A percentile compares a stretch with the other conserved stretches of the same genome.
Conservation (phyloP, 2,797 vertebrate genomes). For the Chiroxiphia lanceolata region DNA sequence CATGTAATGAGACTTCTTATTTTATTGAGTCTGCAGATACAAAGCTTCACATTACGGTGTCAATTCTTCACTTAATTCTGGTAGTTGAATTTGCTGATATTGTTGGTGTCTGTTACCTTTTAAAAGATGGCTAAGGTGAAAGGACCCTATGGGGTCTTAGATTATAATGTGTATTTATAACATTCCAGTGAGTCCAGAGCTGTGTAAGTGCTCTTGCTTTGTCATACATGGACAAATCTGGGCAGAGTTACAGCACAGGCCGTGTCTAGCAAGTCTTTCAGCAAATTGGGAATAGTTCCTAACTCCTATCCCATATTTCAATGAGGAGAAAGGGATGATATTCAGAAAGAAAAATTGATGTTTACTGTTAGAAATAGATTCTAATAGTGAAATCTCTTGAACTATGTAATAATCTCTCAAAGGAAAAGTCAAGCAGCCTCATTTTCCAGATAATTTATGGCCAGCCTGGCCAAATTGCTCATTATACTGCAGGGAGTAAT, state of each 20-base stretch:
- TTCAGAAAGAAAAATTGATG: conserved; percentile 53
- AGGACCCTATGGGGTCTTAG: background rate
- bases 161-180: background rate
- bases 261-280: background rate
- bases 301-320: background rate
- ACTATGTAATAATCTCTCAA: conserved; percentile 62
- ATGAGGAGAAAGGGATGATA: conserved; percentile 28
- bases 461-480: conserved; percentile 46
- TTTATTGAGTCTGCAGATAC: background rate
- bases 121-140: background rate
- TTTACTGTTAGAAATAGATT: conserved; percentile 37
- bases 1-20: background rate
- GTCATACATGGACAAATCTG: background rate
- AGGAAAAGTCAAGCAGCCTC: conserved; percentile 58
- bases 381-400: conserved; percentile 65
- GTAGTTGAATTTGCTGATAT: background rate
- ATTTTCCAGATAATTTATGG: conserved; percentile 71
- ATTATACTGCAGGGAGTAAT: conserved; percentile 62
- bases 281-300: background rate
- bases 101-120: background rate
- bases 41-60: rapidly evolving
- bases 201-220: background rate
- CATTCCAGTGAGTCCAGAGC: background rate
- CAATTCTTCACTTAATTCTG: background rate
- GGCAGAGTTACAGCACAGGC: background rate